These are phyloP conservation scores for Ceratothoa steindachneri DNA, from an alignment of 2,888 invertebrate genomes.

Conservation along the genomic window DNA sequence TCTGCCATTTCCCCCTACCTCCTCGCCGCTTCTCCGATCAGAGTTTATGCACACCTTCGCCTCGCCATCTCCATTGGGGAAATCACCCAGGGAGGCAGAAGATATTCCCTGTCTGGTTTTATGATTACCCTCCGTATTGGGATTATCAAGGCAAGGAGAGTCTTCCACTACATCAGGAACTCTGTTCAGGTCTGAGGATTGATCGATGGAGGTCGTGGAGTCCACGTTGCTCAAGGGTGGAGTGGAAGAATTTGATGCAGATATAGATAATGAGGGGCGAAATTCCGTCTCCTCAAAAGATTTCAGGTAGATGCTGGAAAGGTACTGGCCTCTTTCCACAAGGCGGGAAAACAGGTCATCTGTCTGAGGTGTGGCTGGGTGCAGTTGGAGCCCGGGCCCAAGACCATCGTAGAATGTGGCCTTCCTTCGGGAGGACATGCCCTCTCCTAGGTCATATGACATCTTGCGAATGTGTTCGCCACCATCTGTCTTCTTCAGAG, in stretches of 20 bases:
- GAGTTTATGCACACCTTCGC: not conserved
- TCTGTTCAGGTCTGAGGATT: not conserved
- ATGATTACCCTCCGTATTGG: too few relatives aligned
- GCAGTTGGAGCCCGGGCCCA: not conserved
- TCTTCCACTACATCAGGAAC: not conserved
- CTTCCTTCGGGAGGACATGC: not conserved
- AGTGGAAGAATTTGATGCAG: not conserved
- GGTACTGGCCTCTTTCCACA: not conserved
- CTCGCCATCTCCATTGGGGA: not conserved
- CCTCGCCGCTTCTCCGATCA: not conserved
- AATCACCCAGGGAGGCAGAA: not conserved
- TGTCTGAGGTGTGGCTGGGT: not conserved
- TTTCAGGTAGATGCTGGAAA: not conserved
- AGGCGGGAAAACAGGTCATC: not conserved
- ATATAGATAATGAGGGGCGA: not conserved
- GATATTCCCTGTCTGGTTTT: too few relatives aligned
- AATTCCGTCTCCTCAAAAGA: not conserved
- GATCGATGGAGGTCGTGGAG: not conserved
- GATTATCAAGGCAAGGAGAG: not conserved
- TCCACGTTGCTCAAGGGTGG: not conserved
- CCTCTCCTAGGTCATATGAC: too few relatives aligned
- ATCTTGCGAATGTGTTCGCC: not conserved
- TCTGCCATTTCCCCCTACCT: not conserved
- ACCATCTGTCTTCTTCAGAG: not conserved
- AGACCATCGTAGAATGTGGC: not conserved